Base-by-base conservation (phyloP, 2,888 invertebrate genomes). In the Brassicogethes aeneus region DNA sequence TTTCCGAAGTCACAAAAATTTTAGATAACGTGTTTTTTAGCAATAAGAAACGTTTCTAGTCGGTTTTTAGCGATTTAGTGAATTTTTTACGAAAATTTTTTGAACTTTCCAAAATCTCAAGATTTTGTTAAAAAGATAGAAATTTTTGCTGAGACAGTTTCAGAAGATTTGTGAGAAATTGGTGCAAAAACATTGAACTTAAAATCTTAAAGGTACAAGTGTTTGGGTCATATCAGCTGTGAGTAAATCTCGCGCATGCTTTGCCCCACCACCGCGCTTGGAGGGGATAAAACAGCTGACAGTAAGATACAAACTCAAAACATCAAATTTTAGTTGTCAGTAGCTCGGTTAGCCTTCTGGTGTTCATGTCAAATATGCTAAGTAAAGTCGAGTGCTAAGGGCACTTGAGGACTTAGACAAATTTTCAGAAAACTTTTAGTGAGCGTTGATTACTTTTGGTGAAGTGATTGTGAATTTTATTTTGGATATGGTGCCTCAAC, bases 401-500 rank as follows among this genome's bases (percentile, higher is more conserved):
- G 56, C 61, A 57, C 61, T 61, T 59, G 57, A 60, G 60, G 54
- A 60, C 61, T 61, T 63, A 57, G 59, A 54, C 52, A 60, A 48
- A 56, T 54, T 55, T 58, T 48, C 40, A 32, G 8, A 32, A 12
- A 32, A 7, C 3, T 32, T 32, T 5, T 17, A 40, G 46, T 48
- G 47, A 41, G 41, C 47, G 37, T 42, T 29, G 46, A 36, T 40
- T 39, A 16, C 12, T 36, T 30, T 40, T 41, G 40, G 45, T 46
- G 39, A 42, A 48, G 50, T 53, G 50, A 44, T 42, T 51, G 48
- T 29, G 37, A 37, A 37, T 42, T 37, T 15, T 44, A 42, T 40
- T 51, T 55, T 57, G 54, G 70, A 65, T 66, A 84, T 84, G 84
- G 83, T 84, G 75, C 84, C 84, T 58, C 83, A 83, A 70, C 82